These are phyloP conservation scores for Pogonocherus hispidulus DNA, from an alignment of 2,888 invertebrate genomes.

Conservation along the genomic window DNA sequence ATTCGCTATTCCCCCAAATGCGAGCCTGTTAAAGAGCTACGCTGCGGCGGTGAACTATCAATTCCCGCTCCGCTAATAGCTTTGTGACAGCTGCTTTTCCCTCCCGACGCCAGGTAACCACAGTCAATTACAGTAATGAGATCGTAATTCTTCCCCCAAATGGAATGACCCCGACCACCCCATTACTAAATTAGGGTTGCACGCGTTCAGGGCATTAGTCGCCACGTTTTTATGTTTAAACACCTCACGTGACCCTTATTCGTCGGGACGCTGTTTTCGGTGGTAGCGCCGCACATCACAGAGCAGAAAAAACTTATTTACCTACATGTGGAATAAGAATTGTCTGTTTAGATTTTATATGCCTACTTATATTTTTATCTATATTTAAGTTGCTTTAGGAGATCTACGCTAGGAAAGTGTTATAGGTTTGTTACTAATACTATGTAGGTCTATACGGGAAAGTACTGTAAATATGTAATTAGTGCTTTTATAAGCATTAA, in stretches of 20 bases:
- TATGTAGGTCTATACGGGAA: too few relatives aligned
- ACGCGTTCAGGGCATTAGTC: slow-evolving; percentile 54
- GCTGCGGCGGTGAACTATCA: slow-evolving; percentile 25
- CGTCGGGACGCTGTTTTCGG: background rate
- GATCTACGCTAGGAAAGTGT: too few relatives aligned
- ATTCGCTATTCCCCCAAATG: too few relatives aligned
- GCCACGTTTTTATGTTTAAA: slow-evolving; percentile 54
- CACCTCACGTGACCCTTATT: slow-evolving; percentile 51
- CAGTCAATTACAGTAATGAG: slow-evolving; percentile 58
- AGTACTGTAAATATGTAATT: too few relatives aligned
- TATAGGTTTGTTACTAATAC: too few relatives aligned
- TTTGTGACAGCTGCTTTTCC: slow-evolving; percentile 32
- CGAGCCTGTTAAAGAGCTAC: slow-evolving; percentile 1
- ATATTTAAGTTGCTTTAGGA: too few relatives aligned
- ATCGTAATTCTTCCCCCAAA: slow-evolving; percentile 56
- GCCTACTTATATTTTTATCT: too few relatives aligned
- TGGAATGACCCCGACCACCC: slow-evolving; percentile 52
- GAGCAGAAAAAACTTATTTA: too few relatives aligned
- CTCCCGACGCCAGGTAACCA: slow-evolving; percentile 45
- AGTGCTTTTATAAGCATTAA: too few relatives aligned
- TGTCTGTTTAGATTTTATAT: too few relatives aligned
- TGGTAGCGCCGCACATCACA: slow-evolving; percentile 20
- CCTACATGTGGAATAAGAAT: too few relatives aligned
- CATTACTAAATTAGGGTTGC: slow-evolving; percentile 58
- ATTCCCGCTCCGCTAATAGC: slow-evolving; percentile 30